These are phyloP conservation scores for Yoshiicerus persimilis DNA, from an alignment of 1,140 invertebrate genomes.

Conservation along the genomic window DNA sequence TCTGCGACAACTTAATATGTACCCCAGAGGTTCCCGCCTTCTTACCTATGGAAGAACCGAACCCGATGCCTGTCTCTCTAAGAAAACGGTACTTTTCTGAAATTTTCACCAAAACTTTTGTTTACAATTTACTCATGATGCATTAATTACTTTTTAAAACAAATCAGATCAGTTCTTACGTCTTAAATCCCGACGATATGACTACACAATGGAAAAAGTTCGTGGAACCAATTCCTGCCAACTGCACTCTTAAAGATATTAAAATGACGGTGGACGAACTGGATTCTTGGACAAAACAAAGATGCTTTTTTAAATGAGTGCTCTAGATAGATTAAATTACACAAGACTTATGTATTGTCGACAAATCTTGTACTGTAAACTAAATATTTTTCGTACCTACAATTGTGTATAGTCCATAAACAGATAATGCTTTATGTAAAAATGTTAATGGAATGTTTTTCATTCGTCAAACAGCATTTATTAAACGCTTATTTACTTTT, in stretches of 20 bases:
- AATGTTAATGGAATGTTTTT: too few relatives aligned
- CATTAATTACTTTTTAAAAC: too few relatives aligned
- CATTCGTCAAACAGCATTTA: too few relatives aligned
- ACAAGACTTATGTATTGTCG: too few relatives aligned
- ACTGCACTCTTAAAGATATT: not conserved
- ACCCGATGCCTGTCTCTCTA: not conserved
- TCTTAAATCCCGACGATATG: not conserved
- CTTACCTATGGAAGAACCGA: constrained; percentile 17
- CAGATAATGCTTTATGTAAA: too few relatives aligned
- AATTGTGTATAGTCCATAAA: too few relatives aligned
- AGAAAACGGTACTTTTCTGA: constrained; percentile 25
- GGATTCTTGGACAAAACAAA: not conserved
- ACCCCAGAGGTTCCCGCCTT: not conserved
- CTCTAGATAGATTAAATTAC: too few relatives aligned
- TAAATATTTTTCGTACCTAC: too few relatives aligned
- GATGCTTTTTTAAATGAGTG: not conserved
- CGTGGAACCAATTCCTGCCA: not conserved
- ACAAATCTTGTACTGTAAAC: too few relatives aligned
- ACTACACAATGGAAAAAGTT: not conserved
- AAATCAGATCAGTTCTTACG: not conserved
- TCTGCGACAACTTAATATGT: constrained; percentile 46
- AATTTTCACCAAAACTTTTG: too few relatives aligned
- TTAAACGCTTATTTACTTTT: too few relatives aligned
- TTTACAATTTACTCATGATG: too few relatives aligned
- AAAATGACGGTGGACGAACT: not conserved